Evolutionary conservation across 1,140 invertebrate species (phyloP), one percentile per base, ranked within the genome.

Genomic region (Tetranychus cinnabarinus): DNA sequence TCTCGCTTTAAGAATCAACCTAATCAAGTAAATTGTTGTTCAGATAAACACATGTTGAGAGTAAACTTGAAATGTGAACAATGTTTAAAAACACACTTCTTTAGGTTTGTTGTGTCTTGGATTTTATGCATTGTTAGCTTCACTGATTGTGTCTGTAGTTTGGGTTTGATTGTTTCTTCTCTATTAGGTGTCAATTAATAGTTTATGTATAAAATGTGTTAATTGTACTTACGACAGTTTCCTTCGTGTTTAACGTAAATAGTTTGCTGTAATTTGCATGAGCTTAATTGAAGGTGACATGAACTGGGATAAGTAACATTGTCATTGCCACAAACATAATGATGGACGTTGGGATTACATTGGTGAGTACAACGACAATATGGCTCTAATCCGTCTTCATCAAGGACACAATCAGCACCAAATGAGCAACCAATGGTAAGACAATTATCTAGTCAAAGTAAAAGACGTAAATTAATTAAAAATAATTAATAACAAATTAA

Each of bases 291-390:
- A 63, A 85, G 71, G 65, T 82, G 77, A 69, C 84, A 86, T 33
- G 78, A 73, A 56, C 79, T 82, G 61, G 80, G 23, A 45, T 85
- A 92, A 0, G 85, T 88, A 62, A 79, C 78, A 70, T 83, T 81
- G 68, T 90, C 83, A 67, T 81, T 86, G 50, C 83, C 86, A 71
- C 89, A 93, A 42, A 92, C 84, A n/a, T 15, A n/a, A 8, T 52
- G 6, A 6, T 23, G 33, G 15, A 55, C 62, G 58, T 58, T n/a
- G 12, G 60, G 73, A 72, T 57, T 31, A 33, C 58, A 59, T 56
- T 61, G 39, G 10, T 56, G 73, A 72, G 23, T 37, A 47, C 58
- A 59, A 12, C 46, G 58, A 34, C 58, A 59, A 31, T 37, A 35
- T 12, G 45, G 31, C 34, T 59, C 37, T 8, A 15, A 10, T 33